Base-by-base conservation (phyloP, 2,888 invertebrate species). In the Drosophila quinaria region DNA sequence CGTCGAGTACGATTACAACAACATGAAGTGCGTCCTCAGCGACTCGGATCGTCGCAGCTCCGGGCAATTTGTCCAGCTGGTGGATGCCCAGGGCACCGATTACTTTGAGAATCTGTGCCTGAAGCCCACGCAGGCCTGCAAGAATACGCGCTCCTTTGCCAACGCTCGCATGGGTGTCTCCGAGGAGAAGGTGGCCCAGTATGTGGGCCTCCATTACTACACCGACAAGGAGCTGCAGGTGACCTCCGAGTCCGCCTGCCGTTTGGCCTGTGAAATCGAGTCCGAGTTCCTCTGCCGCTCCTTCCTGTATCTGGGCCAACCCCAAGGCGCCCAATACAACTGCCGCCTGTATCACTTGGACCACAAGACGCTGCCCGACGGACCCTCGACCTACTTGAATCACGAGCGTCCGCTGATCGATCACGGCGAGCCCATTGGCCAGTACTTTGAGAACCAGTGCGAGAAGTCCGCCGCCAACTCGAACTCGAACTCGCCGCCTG, bases 191-290 rank as follows among this genome's bases (percentile, higher is more conserved):
- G 97, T 98, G 22, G 96, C 98, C 0, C 98, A 98, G 91, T 98
- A 97, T 92, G 98, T 97, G 0, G 96, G 97, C 1, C 94, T 98
- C 0, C 97, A 98, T 91, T 98, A 98, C 92, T 98, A 98, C 93
- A 96, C 97, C 8, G 98, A 98, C 93, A 98, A 98, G 93, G 98
- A 98, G 91, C 93, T 98, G 58, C 97, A 97, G 94, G 96, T 97
- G 55, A 97, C 97, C 71, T 97, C 96, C 67, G 97, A 97, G 90
- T 95, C 96, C 0, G 97, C 97, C n/a, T 98, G 98, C 90, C 95
- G 96, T 61, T 93, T 97, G 66, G 97, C 98, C 54, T 98, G 98
- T 92, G 97, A 98, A 93, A 96, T 97, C 69, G 98, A 98, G 92
- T 96, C 96, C 62, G 98, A 98, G 93, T 98, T 98, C 93, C 94